Percentiles rank a stretch among this genome's conserved stretches.
These are phyloP conservation scores for Decapterus maruadsi DNA, from an alignment of 2,797 vertebrate genomes.

Conservation along the genomic window DNA sequence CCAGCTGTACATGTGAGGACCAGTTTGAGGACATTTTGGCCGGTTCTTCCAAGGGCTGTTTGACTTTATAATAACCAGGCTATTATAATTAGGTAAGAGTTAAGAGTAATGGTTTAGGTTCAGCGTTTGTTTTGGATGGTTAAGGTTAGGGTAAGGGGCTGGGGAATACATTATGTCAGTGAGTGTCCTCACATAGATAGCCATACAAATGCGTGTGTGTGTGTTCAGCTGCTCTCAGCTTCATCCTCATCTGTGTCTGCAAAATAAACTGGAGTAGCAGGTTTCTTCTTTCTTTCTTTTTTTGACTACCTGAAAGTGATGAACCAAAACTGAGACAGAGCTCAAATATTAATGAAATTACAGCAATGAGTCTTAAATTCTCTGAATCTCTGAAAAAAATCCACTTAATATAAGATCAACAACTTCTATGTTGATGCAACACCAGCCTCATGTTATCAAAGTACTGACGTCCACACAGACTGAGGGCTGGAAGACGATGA, in stretches of 20 bases:
- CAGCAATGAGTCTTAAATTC: neutral
- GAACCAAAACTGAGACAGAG: neutral
- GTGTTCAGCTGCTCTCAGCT: conserved; percentile 30
- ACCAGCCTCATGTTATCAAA: neutral
- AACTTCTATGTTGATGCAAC: neutral
- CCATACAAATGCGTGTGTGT: neutral
- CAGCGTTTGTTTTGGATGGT: too few relatives aligned
- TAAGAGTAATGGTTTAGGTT: too few relatives aligned
- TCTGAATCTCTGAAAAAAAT: neutral
- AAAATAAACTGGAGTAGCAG: neutral
- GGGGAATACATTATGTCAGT: too few relatives aligned
- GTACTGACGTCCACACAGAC: neutral
- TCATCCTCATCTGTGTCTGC: neutral
- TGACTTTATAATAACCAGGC: too few relatives aligned
- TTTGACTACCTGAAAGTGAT: neutral
- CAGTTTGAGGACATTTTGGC: too few relatives aligned
- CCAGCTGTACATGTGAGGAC: too few relatives aligned
- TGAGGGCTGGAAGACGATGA: neutral
- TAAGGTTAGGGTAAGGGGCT: too few relatives aligned
- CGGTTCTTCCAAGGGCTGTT: too few relatives aligned
- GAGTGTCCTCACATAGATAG: too few relatives aligned
- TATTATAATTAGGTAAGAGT: too few relatives aligned
- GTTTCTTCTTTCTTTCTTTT: too few relatives aligned
- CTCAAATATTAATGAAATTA: neutral
- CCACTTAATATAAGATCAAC: neutral